Evolutionary conservation across 1,140 invertebrate genomes (phyloP).

Genomic region (Hylyphantes graminicola): DNA sequence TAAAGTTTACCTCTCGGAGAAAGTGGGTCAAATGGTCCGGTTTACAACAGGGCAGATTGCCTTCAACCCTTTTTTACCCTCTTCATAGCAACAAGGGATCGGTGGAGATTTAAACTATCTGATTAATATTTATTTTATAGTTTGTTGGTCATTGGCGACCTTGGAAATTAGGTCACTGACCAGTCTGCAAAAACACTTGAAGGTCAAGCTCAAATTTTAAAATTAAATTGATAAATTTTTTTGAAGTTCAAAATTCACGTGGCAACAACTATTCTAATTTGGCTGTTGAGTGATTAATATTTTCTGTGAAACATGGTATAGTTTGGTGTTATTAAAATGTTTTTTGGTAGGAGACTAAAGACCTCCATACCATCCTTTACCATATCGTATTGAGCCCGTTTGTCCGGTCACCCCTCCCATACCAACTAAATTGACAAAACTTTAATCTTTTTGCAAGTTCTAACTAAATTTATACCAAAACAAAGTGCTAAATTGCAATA

Average conservation of each 20-base stretch:
- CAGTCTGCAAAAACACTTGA: conserved; percentile 18
- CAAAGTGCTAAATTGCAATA: no score
- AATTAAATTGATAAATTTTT: background rate
- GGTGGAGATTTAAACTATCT: background rate
- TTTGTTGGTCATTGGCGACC: conserved; percentile 37
- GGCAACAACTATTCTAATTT: background rate
- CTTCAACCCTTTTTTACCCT: conserved; percentile 46
- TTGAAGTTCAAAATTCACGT: background rate
- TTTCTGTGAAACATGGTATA: no score
- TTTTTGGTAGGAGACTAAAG: no score
- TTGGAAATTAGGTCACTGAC: conserved; percentile 57
- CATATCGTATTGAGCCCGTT: no score
- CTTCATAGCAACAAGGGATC: background rate
- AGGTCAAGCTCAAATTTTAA: conserved; percentile 31
- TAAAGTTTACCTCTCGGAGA: conserved; percentile 30
- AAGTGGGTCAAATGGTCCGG: conserved; percentile 48
- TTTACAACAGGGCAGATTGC: conserved; percentile 12
- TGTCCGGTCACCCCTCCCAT: no score
- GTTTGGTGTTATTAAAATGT: no score
- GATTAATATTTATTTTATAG: background rate
- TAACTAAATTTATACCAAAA: no score
- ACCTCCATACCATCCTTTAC: no score
- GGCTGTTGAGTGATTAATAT: background rate
- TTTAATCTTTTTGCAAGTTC: no score
- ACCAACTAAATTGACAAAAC: no score